Conservation (phyloP, 2,888 invertebrate genomes). For the Leptinotarsa tumamoca region DNA sequence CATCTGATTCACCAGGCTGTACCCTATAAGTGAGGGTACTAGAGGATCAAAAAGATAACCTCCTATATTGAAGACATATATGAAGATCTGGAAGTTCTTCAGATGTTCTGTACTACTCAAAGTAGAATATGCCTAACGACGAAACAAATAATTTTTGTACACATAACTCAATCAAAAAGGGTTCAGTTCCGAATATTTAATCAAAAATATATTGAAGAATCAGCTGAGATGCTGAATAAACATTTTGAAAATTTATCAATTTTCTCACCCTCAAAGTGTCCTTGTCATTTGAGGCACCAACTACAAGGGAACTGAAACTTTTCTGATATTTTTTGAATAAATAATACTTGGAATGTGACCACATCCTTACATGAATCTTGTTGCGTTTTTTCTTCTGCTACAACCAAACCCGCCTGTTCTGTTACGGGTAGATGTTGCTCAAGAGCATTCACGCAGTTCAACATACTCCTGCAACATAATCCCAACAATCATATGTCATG, state of each 20-base stretch:
- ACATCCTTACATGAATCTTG: slow-evolving; percentile 82
- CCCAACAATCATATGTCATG: slow-evolving; percentile 15
- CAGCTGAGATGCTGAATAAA: background rate
- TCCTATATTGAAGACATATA: too few relatives aligned
- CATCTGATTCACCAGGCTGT: too few relatives aligned
- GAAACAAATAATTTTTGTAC: background rate
- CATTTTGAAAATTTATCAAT: background rate
- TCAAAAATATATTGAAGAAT: background rate
- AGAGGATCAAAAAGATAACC: too few relatives aligned
- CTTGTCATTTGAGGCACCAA: too few relatives aligned
- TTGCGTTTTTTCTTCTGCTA: slow-evolving; percentile 82
- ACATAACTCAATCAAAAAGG: background rate
- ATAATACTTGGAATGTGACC: background rate
- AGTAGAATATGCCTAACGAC: background rate
- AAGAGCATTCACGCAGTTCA: slow-evolving; percentile 94
- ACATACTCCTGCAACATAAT: slow-evolving; percentile 85
- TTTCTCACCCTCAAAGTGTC: background rate
- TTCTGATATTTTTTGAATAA: background rate
- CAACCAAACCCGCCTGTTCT: slow-evolving; percentile 82
- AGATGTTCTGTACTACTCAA: too few relatives aligned
- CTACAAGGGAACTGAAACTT: background rate
- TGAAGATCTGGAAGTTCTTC: too few relatives aligned
- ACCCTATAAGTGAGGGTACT: too few relatives aligned
- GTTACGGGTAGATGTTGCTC: slow-evolving; percentile 87
- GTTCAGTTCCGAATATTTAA: background rate